Evolutionary conservation across 2,888 invertebrate genomes (phyloP).

Genomic region (Troides helena): DNA sequence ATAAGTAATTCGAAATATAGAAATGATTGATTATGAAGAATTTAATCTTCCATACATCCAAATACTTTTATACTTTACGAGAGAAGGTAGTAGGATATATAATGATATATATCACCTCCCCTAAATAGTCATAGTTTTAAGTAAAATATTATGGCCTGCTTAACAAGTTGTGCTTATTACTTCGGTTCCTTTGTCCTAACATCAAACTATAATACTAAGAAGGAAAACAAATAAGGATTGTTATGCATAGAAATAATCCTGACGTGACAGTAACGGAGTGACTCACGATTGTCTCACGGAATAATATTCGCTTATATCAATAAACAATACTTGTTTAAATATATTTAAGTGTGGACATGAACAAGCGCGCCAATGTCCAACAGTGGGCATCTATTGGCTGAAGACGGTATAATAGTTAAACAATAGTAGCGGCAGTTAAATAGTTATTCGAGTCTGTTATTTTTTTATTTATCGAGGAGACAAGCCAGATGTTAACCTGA

Average conservation of each 20-base stretch:
- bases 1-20: too few species aligned
- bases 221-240: conserved; percentile 27
- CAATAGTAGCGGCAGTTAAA: too few species aligned
- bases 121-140: too few species aligned
- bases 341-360: too few species aligned
- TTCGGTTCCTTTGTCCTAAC: conserved; percentile 10
- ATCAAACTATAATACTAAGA: conserved; percentile 15
- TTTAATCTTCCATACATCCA: not conserved
- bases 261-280: conserved; percentile 22
- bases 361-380: too few species aligned
- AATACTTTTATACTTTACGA: not conserved
- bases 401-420: too few species aligned
- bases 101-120: too few species aligned
- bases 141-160: not conserved
- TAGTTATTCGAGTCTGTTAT: too few species aligned
- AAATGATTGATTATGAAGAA: too few species aligned
- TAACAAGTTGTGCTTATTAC: not conserved
- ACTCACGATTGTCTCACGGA: conserved; percentile 28
- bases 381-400: too few species aligned
- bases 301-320: conserved; percentile 17
- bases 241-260: conserved; percentile 29
- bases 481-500: too few species aligned
- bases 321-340: not conserved
- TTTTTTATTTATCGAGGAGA: too few species aligned
- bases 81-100: not conserved